These are phyloP conservation scores for Anas bernieri DNA, from an alignment of 2,797 vertebrate species.

Conservation along the genomic window DNA sequence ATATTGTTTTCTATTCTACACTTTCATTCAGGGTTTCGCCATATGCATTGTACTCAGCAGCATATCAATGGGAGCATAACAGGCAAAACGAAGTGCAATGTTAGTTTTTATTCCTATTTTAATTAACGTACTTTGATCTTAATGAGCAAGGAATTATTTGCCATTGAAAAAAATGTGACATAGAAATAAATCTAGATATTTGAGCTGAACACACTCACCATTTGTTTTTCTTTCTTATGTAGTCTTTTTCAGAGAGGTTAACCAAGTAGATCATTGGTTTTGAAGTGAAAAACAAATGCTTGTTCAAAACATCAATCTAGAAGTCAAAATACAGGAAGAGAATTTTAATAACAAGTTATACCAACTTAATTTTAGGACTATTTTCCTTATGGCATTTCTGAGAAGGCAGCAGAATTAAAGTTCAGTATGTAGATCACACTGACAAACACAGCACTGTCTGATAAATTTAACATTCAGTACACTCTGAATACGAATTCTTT, in stretches of 20 bases:
- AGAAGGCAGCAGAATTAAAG: conserved; percentile 32
- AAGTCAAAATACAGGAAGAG: conserved; percentile 1
- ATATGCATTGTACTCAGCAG: neutral
- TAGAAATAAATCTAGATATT: neutral
- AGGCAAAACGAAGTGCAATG: neutral
- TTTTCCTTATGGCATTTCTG: conserved; percentile 3
- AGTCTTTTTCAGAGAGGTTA: conserved; percentile 99
- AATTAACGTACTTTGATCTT: neutral
- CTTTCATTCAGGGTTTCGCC: neutral
- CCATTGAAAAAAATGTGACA: neutral
- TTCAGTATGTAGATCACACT: neutral
- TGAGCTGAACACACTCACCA: conserved; percentile 84
- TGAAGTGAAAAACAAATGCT: conserved; percentile 96
- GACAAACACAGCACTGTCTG: neutral
- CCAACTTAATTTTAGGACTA: neutral
- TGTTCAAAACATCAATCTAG: conserved; percentile 98
- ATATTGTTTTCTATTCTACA: neutral
- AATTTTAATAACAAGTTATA: conserved; percentile 37
- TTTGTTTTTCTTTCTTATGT: conserved; percentile 99
- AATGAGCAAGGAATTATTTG: neutral
- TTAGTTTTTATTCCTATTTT: neutral
- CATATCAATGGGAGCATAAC: neutral
- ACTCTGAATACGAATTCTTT: neutral
- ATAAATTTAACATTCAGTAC: neutral
- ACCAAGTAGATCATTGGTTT: conserved; percentile 99